Conservation (phyloP, 1,140 invertebrate species). For the Platorchestia sp. region DNA sequence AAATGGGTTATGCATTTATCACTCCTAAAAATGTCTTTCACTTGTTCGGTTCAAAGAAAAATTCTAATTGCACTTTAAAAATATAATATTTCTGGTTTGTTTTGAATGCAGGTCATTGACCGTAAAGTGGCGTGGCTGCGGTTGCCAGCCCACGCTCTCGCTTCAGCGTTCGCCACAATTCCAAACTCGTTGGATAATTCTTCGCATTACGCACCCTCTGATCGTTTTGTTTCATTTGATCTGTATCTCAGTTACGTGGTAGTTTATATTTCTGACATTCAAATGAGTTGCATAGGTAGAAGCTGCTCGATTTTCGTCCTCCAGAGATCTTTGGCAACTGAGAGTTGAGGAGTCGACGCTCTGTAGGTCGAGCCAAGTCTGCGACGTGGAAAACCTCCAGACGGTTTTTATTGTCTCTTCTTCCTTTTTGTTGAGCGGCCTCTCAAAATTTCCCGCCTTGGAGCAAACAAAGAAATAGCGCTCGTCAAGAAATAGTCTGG, state of each 20-base stretch:
- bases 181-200: not conserved
- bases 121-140: not conserved
- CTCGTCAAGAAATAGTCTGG: not conserved
- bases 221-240: not conserved
- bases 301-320: not conserved
- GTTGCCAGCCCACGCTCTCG: not conserved
- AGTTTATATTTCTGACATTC: not conserved
- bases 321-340: not conserved
- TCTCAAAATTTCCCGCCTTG: slow-evolving; percentile 1
- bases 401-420: slow-evolving; percentile 25
- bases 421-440: not conserved
- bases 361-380: not conserved
- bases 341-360: not conserved
- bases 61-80: not conserved
- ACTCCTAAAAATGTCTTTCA: not conserved
- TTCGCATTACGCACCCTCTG: not conserved
- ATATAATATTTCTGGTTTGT: not conserved
- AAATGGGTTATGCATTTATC: not conserved
- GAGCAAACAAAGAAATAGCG: not conserved
- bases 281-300: not conserved
- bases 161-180: not conserved
- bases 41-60: not conserved
- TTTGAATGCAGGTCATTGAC: slow-evolving; percentile 43
- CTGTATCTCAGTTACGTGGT: not conserved
- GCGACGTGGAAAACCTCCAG: slow-evolving; percentile 11